Conservation (phyloP, 2,113 vertebrate species). For the Heterotis niloticus region DNA sequence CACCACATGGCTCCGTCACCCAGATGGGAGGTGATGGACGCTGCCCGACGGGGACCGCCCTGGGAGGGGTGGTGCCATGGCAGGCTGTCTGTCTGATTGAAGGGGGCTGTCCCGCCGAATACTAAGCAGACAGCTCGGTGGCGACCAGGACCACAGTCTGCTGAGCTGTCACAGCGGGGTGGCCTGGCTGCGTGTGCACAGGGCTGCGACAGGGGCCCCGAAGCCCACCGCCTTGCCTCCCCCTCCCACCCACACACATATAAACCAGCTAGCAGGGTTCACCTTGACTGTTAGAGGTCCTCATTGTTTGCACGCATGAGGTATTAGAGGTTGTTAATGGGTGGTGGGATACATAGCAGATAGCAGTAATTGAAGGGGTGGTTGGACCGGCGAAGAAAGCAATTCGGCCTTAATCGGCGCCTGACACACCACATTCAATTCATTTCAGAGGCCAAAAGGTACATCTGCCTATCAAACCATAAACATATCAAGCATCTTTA, state of each 20-base stretch:
- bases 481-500: background rate
- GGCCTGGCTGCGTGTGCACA: background rate
- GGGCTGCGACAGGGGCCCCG: background rate
- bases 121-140: constrained; percentile 21
- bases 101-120: constrained; percentile 19
- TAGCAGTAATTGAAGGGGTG: background rate
- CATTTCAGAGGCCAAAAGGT: background rate
- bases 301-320: background rate
- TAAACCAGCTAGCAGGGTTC: background rate
- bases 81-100: constrained; percentile 16
- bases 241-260: background rate
- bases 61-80: constrained; percentile 13
- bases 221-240: background rate
- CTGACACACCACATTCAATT: background rate
- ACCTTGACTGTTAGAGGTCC: background rate
- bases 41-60: background rate
- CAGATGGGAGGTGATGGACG: constrained; percentile 29
- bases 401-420: too few relatives aligned
- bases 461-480: background rate
- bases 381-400: too few relatives aligned
- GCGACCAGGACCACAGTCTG: background rate
- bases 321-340: background rate
- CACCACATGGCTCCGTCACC: constrained; percentile 22
- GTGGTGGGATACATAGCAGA: background rate
- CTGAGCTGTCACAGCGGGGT: constrained; percentile 19